Evolutionary conservation across 1,140 invertebrate species (phyloP), one percentile per base, ranked within the genome.

Genomic region (Drosophila pandora): DNA sequence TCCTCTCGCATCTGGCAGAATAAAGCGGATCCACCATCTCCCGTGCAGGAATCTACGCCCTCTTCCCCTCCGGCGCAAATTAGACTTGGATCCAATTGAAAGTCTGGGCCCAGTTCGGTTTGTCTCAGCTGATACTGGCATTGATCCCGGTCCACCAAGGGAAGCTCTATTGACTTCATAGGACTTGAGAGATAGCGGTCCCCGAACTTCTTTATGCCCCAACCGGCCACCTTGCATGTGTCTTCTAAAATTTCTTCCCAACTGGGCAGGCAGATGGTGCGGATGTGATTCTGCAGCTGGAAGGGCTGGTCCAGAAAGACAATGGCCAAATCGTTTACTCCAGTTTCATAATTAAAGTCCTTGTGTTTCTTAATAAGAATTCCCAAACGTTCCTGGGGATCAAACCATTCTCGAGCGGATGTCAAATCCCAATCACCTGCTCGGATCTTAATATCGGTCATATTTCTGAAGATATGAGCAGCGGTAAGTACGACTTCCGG

Each of bases 11-110:
- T 83, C 1, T 93, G 93, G 79, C 95, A 96, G 0, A 94, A 93
- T 5, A 96, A 83, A 0, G 95, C 95, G 2, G 94, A 94, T 21
- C 96, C 95, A 7, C 95, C 95, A 76, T 96, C 95, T 71, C 95
- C 95, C 93, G 93, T 93, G 90, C 94, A 95, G 0, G 94, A 94
- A 62, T 96, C 95, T 65, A 95, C 94, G 12, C 95, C 95, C 62
- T 94, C 92, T 76, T 95, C 94, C 1, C 96, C 96, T 8, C 93
- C 93, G 7, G 93, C 93, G 65, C 93, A 94, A 10, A 93, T 71
- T 61, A 93, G 93, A 21, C 92, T 91, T 0, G 68, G 45, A 76
- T 94, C 74, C 10, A 94, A 78, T 4, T 76, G 76, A 79, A 93
- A 94, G 25, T 67, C 71, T 1, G 34, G 39, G 9, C 92, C 92